Percentiles rank a stretch among this genome's conserved stretches.
phyloP scores from a whole-genome alignment of 2,888 invertebrate genomes.

The Scaptomyza caliginosa region DNA sequence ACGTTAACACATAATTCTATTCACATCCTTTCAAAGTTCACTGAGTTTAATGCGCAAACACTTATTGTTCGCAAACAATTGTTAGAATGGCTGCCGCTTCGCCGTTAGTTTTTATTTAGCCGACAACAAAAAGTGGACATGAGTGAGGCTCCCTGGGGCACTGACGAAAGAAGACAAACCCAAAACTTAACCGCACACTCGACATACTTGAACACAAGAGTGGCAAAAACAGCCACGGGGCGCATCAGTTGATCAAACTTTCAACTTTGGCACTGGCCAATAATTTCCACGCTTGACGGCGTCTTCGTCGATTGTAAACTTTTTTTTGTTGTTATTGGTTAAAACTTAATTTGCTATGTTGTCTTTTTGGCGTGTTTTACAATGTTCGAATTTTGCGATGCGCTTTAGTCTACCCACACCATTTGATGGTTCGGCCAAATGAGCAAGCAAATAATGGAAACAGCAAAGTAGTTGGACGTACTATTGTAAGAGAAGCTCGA shows the following conservation, averaged over 20 bases:
- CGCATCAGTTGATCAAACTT: slow-evolving; percentile 65
- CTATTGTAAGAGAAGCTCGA: slow-evolving; percentile 1
- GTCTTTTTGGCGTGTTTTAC: slow-evolving; percentile 49
- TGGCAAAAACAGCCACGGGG: slow-evolving; percentile 46
- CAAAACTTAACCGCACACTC: slow-evolving; percentile 37
- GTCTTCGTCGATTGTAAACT: slow-evolving; percentile 70
- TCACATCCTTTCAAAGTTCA: slow-evolving; percentile 1
- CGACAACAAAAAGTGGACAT: slow-evolving; percentile 35
- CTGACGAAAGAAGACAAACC: slow-evolving; percentile 55
- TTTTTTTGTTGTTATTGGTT: slow-evolving; percentile 54
- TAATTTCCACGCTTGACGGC: slow-evolving; percentile 71
- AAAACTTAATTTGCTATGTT: slow-evolving; percentile 43
- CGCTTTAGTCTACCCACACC: slow-evolving; percentile 82
- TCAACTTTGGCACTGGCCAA: slow-evolving; percentile 72
- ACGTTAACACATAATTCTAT: background rate
- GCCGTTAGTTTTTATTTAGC: slow-evolving; percentile 45
- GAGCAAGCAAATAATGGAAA: slow-evolving; percentile 19
- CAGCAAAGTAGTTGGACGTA: background rate
- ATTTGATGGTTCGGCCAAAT: slow-evolving; percentile 79
- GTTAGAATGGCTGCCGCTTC: slow-evolving; percentile 14
- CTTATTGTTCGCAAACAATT: slow-evolving; percentile 29
- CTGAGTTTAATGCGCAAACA: slow-evolving; percentile 17
- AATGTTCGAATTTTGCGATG: slow-evolving; percentile 53
- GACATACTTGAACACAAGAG: slow-evolving; percentile 36
- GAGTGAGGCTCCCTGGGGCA: slow-evolving; percentile 39